Evolutionary conservation across 2,888 invertebrate species (phyloP), one percentile per base, ranked within the genome.

Genomic region (Acronicta aceris): DNA sequence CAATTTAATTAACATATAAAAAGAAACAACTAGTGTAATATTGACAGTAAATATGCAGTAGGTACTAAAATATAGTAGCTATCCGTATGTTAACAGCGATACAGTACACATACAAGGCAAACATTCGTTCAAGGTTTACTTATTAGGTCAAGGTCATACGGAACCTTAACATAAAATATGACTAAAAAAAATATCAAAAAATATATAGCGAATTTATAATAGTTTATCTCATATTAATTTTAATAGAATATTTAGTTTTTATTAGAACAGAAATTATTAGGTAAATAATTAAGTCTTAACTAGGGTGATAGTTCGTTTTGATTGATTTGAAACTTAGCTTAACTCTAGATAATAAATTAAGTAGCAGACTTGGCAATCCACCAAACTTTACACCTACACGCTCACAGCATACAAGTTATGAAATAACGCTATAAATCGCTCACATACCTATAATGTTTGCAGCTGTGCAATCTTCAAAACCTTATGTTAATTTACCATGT

Each of bases 81-180:
- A 33, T 4, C 12, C 12, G 5, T 33, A 33, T 12, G 12, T 12
- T 12, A 33, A 33, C 33, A 4, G 40, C 41, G 55, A 46, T 47
- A 60, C 54, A 41, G 56, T 57, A 52, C 43, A 65, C 61, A 50
- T 13, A 50, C 15, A 63, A 40, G 30, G 40, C 56, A 68, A 75
- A 76, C 72, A 83, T 62, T 74, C 71, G 83, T 65, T 63, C 46
- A 61, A 59, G 65, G 71, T 74, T 76, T 71, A 45, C 16, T 83
- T 89, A 83, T 66, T 87, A 82, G 89, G 89, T 89, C 89, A 89
- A 89, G 89, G 89, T 89, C 89, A 89, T 71, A 65, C 52, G 41
- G 33, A 33, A 50, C 33, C 21, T 43, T 67, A 69, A 74, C 50
- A 51, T 61, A 52, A 53, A 56, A 66, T 52, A 45, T 9, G 5